Evolutionary conservation across 2,113 vertebrate species (phyloP).

Genomic region (Oryctolagus cuniculus): mOryCun1.1 NC_091442.1:118128001-118128500

Average conservation of each 20-base stretch:
- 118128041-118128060: neutral
- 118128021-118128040: neutral
- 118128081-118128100: neutral
- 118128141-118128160: neutral
- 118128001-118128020: neutral
- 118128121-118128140: neutral
- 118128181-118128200: neutral
- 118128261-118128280: slow-evolving; percentile 46
- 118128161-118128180: neutral
- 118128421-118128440: too few species aligned
- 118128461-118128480: too few species aligned
- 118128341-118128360: too few species aligned
- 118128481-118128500: too few species aligned
- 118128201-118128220: neutral
- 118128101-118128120: neutral
- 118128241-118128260: slow-evolving; percentile 26
- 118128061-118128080: neutral
- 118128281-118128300: slow-evolving; percentile 21
- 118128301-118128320: neutral
- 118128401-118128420: too few species aligned
- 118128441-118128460: too few species aligned
- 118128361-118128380: too few species aligned
- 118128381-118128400: too few species aligned
- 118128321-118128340: too few species aligned
- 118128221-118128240: neutral